phyloP scores from a whole-genome alignment of 2,113 vertebrate genomes.

The Tamias sibiricus region DNA sequence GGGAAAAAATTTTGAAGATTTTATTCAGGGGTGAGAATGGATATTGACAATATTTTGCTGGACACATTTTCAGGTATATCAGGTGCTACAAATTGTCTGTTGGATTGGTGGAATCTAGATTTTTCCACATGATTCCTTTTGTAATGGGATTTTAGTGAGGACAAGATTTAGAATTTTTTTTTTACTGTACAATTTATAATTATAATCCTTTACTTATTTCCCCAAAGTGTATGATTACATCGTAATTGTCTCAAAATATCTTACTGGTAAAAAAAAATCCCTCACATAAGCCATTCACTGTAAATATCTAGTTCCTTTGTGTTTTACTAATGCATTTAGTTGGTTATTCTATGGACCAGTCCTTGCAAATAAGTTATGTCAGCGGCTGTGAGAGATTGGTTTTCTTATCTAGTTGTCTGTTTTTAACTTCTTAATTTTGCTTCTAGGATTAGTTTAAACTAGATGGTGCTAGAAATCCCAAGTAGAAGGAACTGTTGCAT shows the following conservation, averaged over 20 bases:
- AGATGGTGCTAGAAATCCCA: not conserved
- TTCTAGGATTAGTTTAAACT: not conserved
- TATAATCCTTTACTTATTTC: slow-evolving; percentile 1
- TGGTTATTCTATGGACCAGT: not conserved
- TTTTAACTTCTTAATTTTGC: not conserved
- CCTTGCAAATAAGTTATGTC: not conserved
- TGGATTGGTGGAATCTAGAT: not conserved
- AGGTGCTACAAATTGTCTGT: not conserved
- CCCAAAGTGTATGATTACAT: not conserved
- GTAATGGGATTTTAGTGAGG: not conserved
- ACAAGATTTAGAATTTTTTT: not conserved
- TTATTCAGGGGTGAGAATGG: not conserved
- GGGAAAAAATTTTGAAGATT: not conserved
- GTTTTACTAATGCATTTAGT: not conserved
- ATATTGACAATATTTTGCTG: not conserved
- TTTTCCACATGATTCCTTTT: not conserved
- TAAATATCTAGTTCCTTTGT: not conserved
- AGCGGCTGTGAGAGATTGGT: not conserved
- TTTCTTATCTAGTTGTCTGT: not conserved
- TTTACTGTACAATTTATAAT: not conserved
- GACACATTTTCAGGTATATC: not conserved
- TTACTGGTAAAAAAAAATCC: not conserved
- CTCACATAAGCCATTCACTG: not conserved
- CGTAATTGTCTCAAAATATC: not conserved
- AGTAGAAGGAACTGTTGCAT: not conserved